These are phyloP conservation scores for Lipotes vexillifer DNA, from an alignment of 2,113 vertebrate genomes.

Conservation along the genomic window DNA sequence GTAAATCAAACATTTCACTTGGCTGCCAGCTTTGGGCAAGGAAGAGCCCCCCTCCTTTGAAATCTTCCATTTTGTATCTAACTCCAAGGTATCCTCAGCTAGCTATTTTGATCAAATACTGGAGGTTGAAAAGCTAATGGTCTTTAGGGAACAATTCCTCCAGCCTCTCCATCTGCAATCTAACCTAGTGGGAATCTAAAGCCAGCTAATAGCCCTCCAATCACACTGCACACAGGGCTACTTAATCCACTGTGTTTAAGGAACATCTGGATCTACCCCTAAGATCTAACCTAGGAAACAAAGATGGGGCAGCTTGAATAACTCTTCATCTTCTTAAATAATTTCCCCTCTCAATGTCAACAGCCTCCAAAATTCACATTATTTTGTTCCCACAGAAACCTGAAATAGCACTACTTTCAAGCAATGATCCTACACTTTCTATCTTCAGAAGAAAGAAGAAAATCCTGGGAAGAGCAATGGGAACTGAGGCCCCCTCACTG, in stretches of 20 bases:
- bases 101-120: slow-evolving; percentile 34
- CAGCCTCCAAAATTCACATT: slow-evolving; percentile 14
- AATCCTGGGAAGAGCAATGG: background rate
- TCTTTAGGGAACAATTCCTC: slow-evolving; percentile 12
- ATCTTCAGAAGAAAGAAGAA: background rate
- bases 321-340: background rate
- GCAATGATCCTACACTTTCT: background rate
- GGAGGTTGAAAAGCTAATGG: background rate
- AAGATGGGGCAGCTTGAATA: background rate
- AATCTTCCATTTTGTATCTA: background rate
- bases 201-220: slow-evolving; percentile 13
- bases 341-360: background rate
- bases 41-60: background rate
- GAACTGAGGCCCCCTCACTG: background rate
- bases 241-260: background rate
- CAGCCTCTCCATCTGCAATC: background rate
- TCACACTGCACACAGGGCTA: background rate
- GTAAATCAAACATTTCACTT: background rate
- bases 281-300: slow-evolving; percentile 8
- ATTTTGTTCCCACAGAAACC: background rate
- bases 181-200: slow-evolving; percentile 10
- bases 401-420: background rate
- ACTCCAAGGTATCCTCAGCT: background rate
- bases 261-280: background rate
- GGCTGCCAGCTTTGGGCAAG: background rate